phyloP scores from a whole-genome alignment of 2,888 invertebrate genomes.

The Pammene fasciana region DNA sequence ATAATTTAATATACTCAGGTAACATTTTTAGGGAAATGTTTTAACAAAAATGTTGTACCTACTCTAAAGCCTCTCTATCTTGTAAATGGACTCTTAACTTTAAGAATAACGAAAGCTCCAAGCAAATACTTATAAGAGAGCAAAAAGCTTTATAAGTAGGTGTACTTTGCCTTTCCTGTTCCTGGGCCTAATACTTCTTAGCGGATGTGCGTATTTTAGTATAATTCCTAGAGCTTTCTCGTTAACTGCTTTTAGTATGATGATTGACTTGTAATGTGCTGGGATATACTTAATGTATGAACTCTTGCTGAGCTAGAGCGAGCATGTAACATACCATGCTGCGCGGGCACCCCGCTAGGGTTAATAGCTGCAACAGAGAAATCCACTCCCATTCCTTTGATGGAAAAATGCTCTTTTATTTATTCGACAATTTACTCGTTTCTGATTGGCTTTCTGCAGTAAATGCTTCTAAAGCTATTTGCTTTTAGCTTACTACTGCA shows the following conservation, averaged over 20 bases:
- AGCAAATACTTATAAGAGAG: conserved; percentile 20
- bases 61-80: conserved; percentile 26
- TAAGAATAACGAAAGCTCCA: conserved; percentile 25
- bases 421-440: conserved; percentile 24
- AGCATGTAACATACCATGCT: not conserved
- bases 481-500: not conserved
- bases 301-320: conserved; percentile 3
- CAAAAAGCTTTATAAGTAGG: conserved; percentile 36
- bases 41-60: conserved; percentile 40
- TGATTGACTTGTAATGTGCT: conserved; percentile 18
- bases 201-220: not conserved
- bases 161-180: conserved; percentile 28
- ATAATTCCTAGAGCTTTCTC: conserved; percentile 1
- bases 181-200: conserved; percentile 25
- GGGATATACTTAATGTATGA: not conserved
- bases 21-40: conserved; percentile 45
- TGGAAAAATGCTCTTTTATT: conserved; percentile 38
- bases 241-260: not conserved
- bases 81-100: conserved; percentile 32
- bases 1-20: conserved; percentile 53
- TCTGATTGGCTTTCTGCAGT: conserved; percentile 4
- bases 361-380: conserved; percentile 36
- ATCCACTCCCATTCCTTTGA: conserved; percentile 34
- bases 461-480: not conserved
- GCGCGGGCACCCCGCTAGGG: conserved; percentile 25